Percentiles rank a stretch among this genome's conserved stretches.
These are phyloP conservation scores for Heliconius charithonia DNA, from an alignment of 2,888 invertebrate genomes.

Conservation along the genomic window DNA sequence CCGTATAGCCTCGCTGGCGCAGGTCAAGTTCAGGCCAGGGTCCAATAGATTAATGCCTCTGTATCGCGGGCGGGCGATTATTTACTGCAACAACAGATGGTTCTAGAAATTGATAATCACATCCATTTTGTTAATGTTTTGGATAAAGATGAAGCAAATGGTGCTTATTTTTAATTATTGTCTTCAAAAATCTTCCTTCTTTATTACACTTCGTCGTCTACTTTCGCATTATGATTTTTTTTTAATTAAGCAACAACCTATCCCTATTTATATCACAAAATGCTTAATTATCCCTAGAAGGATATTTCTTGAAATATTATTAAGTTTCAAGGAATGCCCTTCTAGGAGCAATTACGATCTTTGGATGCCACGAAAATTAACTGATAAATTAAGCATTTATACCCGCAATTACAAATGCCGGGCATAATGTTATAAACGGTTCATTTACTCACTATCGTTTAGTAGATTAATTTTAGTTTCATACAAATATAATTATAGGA, in stretches of 20 bases:
- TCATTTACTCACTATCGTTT: conserved; percentile 29
- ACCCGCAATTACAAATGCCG: conserved; percentile 42
- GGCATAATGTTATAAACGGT: conserved; percentile 42
- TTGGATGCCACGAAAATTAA: conserved; percentile 41
- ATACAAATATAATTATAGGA: conserved; percentile 15
- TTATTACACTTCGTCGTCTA: no score
- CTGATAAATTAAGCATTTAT: conserved; percentile 46
- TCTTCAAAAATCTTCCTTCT: no score
- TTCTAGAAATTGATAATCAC: conserved; percentile 21
- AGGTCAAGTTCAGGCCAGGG: conserved; percentile 43
- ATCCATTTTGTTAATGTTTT: neutral
- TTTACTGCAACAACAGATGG: conserved; percentile 28
- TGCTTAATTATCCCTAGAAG: neutral
- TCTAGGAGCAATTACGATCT: conserved; percentile 40
- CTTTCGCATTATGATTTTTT: no score
- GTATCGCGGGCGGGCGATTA: conserved; percentile 18
- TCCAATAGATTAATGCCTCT: conserved; percentile 27
- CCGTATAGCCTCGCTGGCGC: conserved; percentile 34
- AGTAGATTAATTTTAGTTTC: conserved; percentile 27
- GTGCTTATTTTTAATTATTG: no score
- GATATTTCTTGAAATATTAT: neutral
- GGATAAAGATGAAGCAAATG: neutral
- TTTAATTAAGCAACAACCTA: no score
- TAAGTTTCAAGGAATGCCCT: conserved; percentile 27
- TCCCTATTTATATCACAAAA: neutral